These are phyloP conservation scores for Clunio marinus DNA, from an alignment of 2,888 invertebrate genomes.

Conservation along the genomic window DNA sequence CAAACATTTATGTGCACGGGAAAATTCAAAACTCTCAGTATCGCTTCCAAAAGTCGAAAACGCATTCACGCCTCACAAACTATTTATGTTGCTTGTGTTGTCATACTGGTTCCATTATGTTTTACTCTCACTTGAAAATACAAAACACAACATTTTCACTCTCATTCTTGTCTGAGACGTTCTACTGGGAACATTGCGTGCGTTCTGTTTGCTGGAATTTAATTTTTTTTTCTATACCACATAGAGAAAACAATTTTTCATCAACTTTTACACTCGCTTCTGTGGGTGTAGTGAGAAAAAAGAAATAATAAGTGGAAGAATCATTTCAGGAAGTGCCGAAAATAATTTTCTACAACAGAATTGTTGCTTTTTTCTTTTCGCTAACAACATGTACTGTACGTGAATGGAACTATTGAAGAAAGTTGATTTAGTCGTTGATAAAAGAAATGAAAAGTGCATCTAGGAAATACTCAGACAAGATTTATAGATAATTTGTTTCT, in stretches of 20 bases:
- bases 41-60: slow-evolving; percentile 1
- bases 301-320: not conserved
- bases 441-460: too few relatives aligned
- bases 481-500: too few relatives aligned
- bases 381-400: too few relatives aligned
- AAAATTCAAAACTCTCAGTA: not conserved
- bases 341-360: not conserved
- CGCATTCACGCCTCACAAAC: not conserved
- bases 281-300: not conserved
- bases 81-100: not conserved
- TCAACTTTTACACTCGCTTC: not conserved
- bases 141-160: not conserved
- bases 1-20: slow-evolving; percentile 11
- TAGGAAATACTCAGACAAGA: too few relatives aligned
- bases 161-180: slow-evolving; percentile 27
- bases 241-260: not conserved
- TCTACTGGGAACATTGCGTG: slow-evolving; percentile 26
- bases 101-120: slow-evolving; percentile 3
- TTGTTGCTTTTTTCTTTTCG: too few relatives aligned
- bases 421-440: too few relatives aligned
- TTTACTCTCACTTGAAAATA: not conserved
- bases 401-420: not conserved
- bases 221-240: not conserved
- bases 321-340: slow-evolving; percentile 13
- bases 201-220: not conserved